Conservation (phyloP, 2,888 invertebrate species). For the Drosophila atripex region DNA sequence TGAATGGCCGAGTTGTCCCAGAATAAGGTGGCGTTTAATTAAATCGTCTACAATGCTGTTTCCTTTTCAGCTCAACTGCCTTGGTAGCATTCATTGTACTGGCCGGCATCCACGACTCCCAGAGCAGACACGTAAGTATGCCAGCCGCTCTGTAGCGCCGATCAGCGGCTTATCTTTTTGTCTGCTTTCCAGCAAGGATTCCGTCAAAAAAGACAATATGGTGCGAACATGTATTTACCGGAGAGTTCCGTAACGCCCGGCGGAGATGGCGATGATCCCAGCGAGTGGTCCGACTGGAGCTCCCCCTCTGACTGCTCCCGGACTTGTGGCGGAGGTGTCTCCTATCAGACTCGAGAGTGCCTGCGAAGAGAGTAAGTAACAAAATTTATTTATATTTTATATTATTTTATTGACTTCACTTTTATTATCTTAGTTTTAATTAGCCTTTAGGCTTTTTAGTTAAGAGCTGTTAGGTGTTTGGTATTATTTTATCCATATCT, state of each 20-base stretch:
- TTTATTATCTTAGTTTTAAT: too few relatives aligned
- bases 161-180: neutral
- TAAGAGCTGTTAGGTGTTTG: too few relatives aligned
- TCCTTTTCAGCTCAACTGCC: conserved; percentile 87
- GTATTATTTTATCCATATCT: neutral
- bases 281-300: conserved; percentile 93
- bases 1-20: conserved; percentile 41
- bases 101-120: conserved; percentile 85
- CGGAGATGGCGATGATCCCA: conserved; percentile 87
- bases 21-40: conserved; percentile 42
- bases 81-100: conserved; percentile 86
- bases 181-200: conserved; percentile 86
- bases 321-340: conserved; percentile 96
- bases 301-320: conserved; percentile 93
- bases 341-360: conserved; percentile 92
- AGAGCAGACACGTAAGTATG: conserved; percentile 87
- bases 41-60: conserved; percentile 23
- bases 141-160: neutral
- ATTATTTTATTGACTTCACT: too few relatives aligned
- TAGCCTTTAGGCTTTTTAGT: neutral
- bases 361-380: conserved; percentile 86
- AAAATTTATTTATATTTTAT: neutral
- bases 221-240: conserved; percentile 89
- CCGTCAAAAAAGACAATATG: conserved; percentile 91
- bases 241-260: conserved; percentile 89